Evolutionary conservation across 2,113 vertebrate species (phyloP), one percentile per base, ranked within the genome.

Genomic region (Coturnix japonica): DNA sequence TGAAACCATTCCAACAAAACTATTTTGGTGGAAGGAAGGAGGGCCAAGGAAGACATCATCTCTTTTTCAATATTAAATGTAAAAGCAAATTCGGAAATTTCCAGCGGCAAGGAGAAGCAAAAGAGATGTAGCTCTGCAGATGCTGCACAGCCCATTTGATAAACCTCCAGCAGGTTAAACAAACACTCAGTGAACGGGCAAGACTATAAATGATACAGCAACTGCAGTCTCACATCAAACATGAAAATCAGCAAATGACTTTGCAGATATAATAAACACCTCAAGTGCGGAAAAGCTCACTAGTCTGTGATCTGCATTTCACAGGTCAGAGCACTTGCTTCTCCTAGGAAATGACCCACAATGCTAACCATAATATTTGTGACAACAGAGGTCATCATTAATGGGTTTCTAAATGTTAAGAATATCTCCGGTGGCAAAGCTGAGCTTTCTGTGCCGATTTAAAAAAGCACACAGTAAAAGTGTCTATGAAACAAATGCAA

Each of bases 141-240:
- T 79, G 66, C 71, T 90, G 79, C 67, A 93, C 67, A 91, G 63
- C 66, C 21, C 78, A 87, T 89, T 87, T 89, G 67, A 86, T 43
- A 95, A 95, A 86, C 49, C 78, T 93, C 87, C 67, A 92, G 63
- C 84, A 82, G 80, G 83, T 95, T 95, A 94, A 96, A 92, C 89
- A 95, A 92, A 94, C 72, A 89, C 67, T 31, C 16, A n/a, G 46
- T 15, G 9, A 41, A 80, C 18, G 74, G 59, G 51, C 54, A 92
- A 87, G 71, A 53, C 46, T 63, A 56, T 31, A 91, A 87, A 94
- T 49, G 86, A 94, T 66, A 85, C 2, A 4, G 90, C 86, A 95
- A 87, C 47, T 47, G 56, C 63, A 95, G 92, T n/a, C n/a, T 89
- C 89, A 64, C 95, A 85, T 93, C 88, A 63, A 69, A 95, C 66